phyloP scores from a whole-genome alignment of 2,113 vertebrate genomes.

The Crotalus tigris region DNA sequence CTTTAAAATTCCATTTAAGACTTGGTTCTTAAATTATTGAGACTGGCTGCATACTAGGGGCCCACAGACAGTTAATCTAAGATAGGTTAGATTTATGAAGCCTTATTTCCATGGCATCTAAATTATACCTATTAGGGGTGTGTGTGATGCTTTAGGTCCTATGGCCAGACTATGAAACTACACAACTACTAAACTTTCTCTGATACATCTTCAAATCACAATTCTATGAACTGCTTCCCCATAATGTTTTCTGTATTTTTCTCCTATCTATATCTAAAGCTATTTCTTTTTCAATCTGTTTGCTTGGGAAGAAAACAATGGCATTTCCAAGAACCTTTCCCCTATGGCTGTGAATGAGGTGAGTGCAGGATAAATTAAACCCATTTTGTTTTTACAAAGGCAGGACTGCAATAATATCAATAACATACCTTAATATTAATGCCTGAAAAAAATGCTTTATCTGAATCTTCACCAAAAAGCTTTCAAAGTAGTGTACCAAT shows the following conservation, averaged over 20 bases:
- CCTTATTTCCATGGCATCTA: neutral
- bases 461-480: neutral
- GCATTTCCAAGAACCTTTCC: neutral
- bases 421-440: neutral
- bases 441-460: neutral
- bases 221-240: neutral
- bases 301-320: neutral
- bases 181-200: neutral
- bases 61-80: neutral
- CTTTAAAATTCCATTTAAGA: neutral
- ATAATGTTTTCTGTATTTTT: neutral
- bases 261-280: neutral
- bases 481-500: neutral
- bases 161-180: neutral
- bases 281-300: neutral
- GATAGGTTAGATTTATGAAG: neutral
- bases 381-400: neutral
- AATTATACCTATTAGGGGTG: neutral
- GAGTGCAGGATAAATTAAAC: neutral
- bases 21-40: neutral
- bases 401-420: neutral
- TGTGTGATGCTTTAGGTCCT: neutral
- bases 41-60: neutral
- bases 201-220: neutral
- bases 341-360: neutral